phyloP scores from a whole-genome alignment of 2,113 vertebrate species.

The Urocolius indicus region DNA sequence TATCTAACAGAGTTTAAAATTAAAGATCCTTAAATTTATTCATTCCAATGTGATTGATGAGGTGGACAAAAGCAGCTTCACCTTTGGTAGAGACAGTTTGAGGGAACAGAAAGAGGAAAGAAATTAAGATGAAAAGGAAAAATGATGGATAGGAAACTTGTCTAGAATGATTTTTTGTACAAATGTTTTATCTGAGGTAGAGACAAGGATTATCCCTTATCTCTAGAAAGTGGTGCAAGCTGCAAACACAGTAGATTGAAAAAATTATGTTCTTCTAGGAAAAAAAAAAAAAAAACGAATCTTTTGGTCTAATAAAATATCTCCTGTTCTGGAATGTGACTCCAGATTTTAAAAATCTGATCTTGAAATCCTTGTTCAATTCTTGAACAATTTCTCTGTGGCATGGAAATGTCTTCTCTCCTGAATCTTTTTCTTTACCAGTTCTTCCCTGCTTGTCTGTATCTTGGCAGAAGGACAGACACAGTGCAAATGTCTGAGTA shows the following conservation, averaged over 20 bases:
- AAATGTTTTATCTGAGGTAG: not conserved
- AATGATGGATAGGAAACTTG: not conserved
- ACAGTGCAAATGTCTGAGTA: not conserved
- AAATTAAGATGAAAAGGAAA: not conserved
- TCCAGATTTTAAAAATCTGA: not conserved
- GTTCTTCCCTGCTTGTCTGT: not conserved
- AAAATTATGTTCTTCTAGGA: not conserved
- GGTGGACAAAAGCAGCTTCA: not conserved
- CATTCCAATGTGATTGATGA: conserved; percentile 6
- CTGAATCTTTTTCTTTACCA: not conserved
- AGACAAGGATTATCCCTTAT: not conserved
- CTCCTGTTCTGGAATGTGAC: not conserved
- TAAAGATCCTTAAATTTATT: not conserved
- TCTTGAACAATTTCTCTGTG: not conserved
- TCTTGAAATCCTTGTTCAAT: not conserved
- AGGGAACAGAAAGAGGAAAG: not conserved
- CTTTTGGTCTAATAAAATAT: not conserved
- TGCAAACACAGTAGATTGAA: not conserved
- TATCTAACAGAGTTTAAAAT: conserved; percentile 7
- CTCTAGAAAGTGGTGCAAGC: not conserved
- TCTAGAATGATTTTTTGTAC: not conserved
- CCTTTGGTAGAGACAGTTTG: not conserved
- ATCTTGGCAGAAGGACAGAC: not conserved
- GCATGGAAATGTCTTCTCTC: not conserved
- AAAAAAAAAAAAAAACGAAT: not conserved